A percentile compares a stretch with the other conserved stretches of the same genome.
Conservation (phyloP, 2,797 vertebrate species). For the Trachops cirrhosus region DNA sequence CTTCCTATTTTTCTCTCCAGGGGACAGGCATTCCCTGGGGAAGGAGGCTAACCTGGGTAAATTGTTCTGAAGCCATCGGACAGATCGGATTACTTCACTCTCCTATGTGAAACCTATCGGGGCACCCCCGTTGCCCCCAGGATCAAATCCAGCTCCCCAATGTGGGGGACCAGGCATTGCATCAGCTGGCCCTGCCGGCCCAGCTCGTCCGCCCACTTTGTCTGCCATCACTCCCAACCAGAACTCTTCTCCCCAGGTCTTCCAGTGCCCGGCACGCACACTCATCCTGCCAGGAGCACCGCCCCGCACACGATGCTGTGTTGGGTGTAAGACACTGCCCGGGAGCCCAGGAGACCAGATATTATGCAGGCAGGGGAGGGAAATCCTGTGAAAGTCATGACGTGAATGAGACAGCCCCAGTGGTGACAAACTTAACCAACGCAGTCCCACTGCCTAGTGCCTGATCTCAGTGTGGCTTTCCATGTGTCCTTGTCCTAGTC, state of each 20-base stretch:
- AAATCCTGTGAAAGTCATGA: neutral
- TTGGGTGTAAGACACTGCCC: neutral
- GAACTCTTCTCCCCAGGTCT: too few species aligned
- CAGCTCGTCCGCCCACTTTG: neutral
- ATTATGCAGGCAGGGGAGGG: neutral
- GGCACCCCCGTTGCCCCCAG: neutral
- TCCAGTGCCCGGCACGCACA: too few species aligned
- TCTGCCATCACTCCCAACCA: neutral
- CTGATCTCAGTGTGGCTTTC: neutral
- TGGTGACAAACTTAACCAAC: neutral
- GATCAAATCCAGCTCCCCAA: neutral
- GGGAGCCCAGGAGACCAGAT: neutral
- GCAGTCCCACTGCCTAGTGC: neutral
- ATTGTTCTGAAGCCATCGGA: neutral
- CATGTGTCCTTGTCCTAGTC: neutral
- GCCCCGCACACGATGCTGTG: rapidly evolving
- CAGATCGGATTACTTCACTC: neutral
- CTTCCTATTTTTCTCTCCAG: conserved; percentile 64
- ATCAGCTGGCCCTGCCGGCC: neutral
- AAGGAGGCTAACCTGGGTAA: neutral
- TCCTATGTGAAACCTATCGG: neutral
- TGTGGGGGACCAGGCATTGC: neutral
- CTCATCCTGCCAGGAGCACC: neutral
- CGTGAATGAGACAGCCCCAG: neutral
- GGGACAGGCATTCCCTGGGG: conserved; percentile 1